Evolutionary conservation across 2,888 invertebrate genomes (phyloP), one percentile per base, ranked within the genome.

Genomic region (Drosophila sordidula): DNA sequence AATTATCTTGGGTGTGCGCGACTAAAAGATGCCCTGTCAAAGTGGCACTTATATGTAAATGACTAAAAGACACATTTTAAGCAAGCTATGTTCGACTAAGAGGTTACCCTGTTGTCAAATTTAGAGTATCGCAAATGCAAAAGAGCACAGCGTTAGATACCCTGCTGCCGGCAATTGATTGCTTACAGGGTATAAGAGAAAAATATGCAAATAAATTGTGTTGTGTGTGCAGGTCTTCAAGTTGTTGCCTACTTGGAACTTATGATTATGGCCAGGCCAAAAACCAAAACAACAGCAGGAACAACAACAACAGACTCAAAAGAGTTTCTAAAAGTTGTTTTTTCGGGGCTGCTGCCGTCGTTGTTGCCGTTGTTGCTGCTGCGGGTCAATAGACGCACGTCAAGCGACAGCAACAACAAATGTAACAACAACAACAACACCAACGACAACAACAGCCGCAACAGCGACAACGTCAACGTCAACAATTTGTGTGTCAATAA

Each of bases 351-450:
- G 55, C 26, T 54, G 56, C 38, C 51, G 67, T 22, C 14, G 18
- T 47, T 49, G 50, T 18, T 32, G 47, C 41, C 5, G n/a, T 36
- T 38, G 41, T 22, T 29, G 26, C 61, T 76, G 74, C 64, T 66
- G 75, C 80, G 72, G 82, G 80, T 84, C 82, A 84, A 84, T 84
- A 84, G 78, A 80, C 80, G 78, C 63, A 69, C 66, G 62, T 63
- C 55, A 73, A 63, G 61, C 61, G 63, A 57, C 56, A 39, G 22
- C 65, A 18, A 14, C 56, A 49, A 12, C 51, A 46, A 39, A 51
- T 38, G 29, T 50, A 52, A 51, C 65, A 61, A 44, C 81, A 54
- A 76, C 59, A 29, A 29, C 29, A 29, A 29, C 29, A 29, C 9
- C 29, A 29, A 29, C 29, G 8, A 8, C 29, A 29, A 8, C 29